Percentiles rank a stretch among this genome's conserved stretches.
These are phyloP conservation scores for Eilema sororculum DNA, from an alignment of 2,888 invertebrate species.

Conservation along the genomic window DNA sequence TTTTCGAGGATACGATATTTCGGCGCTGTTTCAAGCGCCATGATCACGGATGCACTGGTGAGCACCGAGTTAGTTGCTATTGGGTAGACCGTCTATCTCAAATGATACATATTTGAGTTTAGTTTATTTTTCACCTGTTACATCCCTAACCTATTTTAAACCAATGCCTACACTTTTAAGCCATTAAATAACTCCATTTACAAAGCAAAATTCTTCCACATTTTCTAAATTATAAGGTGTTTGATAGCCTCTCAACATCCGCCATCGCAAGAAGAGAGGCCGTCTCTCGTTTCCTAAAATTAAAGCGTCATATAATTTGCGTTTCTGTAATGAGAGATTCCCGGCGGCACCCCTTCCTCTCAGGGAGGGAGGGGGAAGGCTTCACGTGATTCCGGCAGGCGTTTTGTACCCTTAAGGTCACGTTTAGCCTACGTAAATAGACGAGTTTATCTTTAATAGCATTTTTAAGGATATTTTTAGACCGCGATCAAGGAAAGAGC, in stretches of 20 bases:
- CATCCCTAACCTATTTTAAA: no score
- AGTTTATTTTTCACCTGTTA: not conserved
- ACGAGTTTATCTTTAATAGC: not conserved
- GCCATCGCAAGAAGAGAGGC: slow-evolving; percentile 28
- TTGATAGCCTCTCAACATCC: slow-evolving; percentile 14
- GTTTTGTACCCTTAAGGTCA: slow-evolving; percentile 7
- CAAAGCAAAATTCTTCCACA: not conserved
- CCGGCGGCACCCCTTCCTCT: slow-evolving; percentile 25
- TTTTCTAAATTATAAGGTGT: slow-evolving; percentile 27
- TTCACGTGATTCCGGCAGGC: slow-evolving; percentile 14
- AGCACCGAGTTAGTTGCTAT: no score
- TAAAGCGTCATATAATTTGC: slow-evolving; percentile 53
- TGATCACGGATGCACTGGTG: no score
- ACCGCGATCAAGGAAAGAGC: not conserved
- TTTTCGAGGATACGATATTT: no score
- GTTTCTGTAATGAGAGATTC: slow-evolving; percentile 52
- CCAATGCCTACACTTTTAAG: not conserved
- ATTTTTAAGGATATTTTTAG: not conserved
- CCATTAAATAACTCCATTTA: slow-evolving; percentile 3
- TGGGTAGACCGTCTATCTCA: no score
- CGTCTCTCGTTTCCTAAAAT: slow-evolving; percentile 46
- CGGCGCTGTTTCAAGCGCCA: no score
- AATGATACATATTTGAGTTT: no score
- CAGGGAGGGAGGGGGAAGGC: not conserved
- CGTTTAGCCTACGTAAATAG: slow-evolving; percentile 11